Conservation (phyloP, 2,113 vertebrate genomes). For the Forbesichthys agassizii region DNA sequence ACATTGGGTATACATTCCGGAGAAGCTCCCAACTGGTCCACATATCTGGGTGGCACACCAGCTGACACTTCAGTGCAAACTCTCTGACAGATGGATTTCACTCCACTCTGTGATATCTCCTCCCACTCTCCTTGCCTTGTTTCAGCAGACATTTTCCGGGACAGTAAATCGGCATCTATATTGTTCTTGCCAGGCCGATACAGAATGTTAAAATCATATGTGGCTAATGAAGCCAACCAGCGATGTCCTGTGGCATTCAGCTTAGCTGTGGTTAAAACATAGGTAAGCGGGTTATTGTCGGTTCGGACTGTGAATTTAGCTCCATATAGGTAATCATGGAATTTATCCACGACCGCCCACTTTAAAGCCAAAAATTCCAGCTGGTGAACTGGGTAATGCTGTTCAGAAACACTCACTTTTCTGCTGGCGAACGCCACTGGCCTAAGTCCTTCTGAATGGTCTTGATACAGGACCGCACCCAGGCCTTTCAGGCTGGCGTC, state of each 20-base stretch:
- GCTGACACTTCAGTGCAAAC: not conserved
- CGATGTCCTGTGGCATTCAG: slow-evolving; percentile 14
- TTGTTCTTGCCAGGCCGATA: slow-evolving; percentile 7
- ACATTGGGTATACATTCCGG: not conserved
- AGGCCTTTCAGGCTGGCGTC: slow-evolving; percentile 8
- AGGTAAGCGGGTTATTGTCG: slow-evolving; percentile 11
- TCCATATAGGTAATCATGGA: not conserved
- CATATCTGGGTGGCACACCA: not conserved
- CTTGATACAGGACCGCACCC: slow-evolving; percentile 6
- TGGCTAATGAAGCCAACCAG: slow-evolving; percentile 12
- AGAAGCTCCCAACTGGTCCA: not conserved
- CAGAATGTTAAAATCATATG: slow-evolving; percentile 3
- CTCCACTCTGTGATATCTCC: not conserved
- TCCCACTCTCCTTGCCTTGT: not conserved
- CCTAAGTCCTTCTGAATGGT: slow-evolving; percentile 5
- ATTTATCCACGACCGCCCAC: not conserved
- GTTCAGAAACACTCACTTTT: too few species aligned
- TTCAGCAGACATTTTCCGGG: not conserved
- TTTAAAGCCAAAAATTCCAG: too few species aligned
- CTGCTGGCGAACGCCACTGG: not conserved
- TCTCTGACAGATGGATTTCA: not conserved
- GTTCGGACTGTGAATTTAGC: slow-evolving; percentile 2
- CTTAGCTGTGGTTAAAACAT: slow-evolving; percentile 7
- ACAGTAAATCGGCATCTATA: not conserved
- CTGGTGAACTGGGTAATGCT: too few species aligned